These are phyloP conservation scores for Formica exsecta DNA, from an alignment of 1,140 invertebrate genomes.

Conservation along the genomic window DNA sequence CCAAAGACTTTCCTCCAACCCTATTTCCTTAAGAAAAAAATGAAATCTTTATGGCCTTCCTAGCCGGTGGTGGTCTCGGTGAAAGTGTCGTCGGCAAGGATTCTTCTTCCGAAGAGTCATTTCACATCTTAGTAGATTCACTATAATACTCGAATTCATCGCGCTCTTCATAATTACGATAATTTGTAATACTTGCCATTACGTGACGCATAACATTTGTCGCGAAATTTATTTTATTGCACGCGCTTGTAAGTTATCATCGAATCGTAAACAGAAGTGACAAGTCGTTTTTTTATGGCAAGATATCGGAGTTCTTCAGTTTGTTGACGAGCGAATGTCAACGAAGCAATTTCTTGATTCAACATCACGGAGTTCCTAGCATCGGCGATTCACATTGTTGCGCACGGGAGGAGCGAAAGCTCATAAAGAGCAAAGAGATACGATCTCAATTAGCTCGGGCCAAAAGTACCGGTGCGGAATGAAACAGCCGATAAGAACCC, in stretches of 20 bases:
- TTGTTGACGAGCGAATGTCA: background rate
- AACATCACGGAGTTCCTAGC: slow-evolving; percentile 34
- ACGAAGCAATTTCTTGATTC: slow-evolving; percentile 25
- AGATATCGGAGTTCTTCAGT: background rate
- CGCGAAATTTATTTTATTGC: background rate
- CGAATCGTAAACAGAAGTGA: background rate
- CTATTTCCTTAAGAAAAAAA: slow-evolving; percentile 78
- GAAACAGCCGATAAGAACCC: slow-evolving; percentile 71
- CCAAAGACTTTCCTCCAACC: slow-evolving; percentile 74
- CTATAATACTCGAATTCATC: background rate
- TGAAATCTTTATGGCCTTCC: slow-evolving; percentile 81
- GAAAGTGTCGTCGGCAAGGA: slow-evolving; percentile 28
- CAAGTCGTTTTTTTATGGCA: background rate
- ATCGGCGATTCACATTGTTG: slow-evolving; percentile 59
- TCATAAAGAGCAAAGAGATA: slow-evolving; percentile 73
- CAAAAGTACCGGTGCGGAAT: slow-evolving; percentile 54
- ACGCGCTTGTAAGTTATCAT: background rate
- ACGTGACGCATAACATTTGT: too few species aligned
- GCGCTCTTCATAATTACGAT: background rate
- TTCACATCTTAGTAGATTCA: background rate
- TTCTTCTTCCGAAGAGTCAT: slow-evolving; percentile 3
- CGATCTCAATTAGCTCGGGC: slow-evolving; percentile 74
- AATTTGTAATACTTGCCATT: background rate
- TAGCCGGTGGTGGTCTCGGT: slow-evolving; percentile 24
- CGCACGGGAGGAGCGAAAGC: slow-evolving; percentile 21